Base-by-base conservation (phyloP, 2,888 invertebrate genomes). In the Axea sp. region DNA sequence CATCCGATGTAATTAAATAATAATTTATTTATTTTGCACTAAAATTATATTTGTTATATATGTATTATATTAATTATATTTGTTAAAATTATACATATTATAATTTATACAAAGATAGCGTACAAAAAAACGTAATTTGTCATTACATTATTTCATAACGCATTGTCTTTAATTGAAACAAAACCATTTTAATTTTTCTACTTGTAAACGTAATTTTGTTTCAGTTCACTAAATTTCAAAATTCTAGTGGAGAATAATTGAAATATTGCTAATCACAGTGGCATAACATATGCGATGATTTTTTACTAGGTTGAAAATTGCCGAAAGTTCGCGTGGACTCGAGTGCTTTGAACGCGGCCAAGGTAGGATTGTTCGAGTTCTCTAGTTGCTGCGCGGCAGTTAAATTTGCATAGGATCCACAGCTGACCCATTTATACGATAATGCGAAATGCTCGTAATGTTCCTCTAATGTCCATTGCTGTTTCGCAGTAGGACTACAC, bases 291-390 rank as follows among this genome's bases (percentile, higher is more conserved):
- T 5, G 19, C 41, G 15, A 33, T 17, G 49, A 49, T 11, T 35
- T 53, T n/a, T 53, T 37, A 53, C 37, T 53, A 37, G 51, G 37
- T 28, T 5, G 19, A 41, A 55, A 28, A 39, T 55, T 37, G 30
- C 12, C 39, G 39, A 39, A 55, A 37, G 53, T 55, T 55, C 0
- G 4, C 14, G 8, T 11, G 11, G 8, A 39, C 7, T 24, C 5
- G 33, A 17, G n/a, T 11, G 45, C 69, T 72, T 68, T 62, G 57
- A 80, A 80, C 74, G 77, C 78, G 80, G 79, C 76, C 78, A 80
- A 80, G 78, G 80, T 76, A 76, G 75, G 76, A 59, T 71, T 67
- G 73, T 57, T 67, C 57, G 71, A 67, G 67, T 77, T 67, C 22
- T 64, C 62, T 72, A 76, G 75, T 75, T 74, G 64, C 62, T 51